Evolutionary conservation across 2,797 vertebrate species (phyloP), one percentile per base, ranked within the genome.

Genomic region (Cyprinella venusta): DNA sequence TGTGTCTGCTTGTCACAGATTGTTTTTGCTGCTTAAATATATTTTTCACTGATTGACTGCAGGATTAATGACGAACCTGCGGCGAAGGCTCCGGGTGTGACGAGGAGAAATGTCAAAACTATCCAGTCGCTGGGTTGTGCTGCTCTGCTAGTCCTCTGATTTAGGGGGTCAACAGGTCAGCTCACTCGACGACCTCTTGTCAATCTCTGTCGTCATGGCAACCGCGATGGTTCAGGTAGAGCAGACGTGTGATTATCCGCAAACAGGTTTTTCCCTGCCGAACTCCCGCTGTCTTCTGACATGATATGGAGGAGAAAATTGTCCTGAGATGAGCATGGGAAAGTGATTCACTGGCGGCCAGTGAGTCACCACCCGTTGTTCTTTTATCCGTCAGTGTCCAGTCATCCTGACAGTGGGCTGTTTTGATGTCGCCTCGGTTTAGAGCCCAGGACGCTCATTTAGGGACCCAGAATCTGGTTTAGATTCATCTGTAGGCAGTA

Each of bases 1-100:
- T 26, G 30, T 16, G 36, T 70, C 82, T 80, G 77, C 12, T 80
- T 70, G 85, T 83, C 76, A 68, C n/a, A 50, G 45, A 86, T 83
- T 76, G 80, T 83, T 83, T 72, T 69, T 79, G 69, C 15, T 5
- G 45, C 54, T 30, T 72, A 85, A 85, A 85, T 82, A 69, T 82
- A 70, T 65, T 82, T 79, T 67, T 50, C 48, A 42, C 33, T 59
- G 80, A 80, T 85, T 83, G 48, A 50, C 64, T 56, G 38, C 24
- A 74, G 36, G 63, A 52, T 36, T 84, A 30, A 33, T 59, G 42
- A 40, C 40, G 24, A 79, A 81, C 42, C 61, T 50, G 67, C 24
- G 7, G 59, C 59, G 38, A 68, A 72, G 6, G 18, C 56, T 71
- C 64, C 19, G 1, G 26, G 45, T 40, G 2, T 12, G 72, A 69